phyloP scores from a whole-genome alignment of 2,888 invertebrate genomes.

The Sesamia inferens region DNA sequence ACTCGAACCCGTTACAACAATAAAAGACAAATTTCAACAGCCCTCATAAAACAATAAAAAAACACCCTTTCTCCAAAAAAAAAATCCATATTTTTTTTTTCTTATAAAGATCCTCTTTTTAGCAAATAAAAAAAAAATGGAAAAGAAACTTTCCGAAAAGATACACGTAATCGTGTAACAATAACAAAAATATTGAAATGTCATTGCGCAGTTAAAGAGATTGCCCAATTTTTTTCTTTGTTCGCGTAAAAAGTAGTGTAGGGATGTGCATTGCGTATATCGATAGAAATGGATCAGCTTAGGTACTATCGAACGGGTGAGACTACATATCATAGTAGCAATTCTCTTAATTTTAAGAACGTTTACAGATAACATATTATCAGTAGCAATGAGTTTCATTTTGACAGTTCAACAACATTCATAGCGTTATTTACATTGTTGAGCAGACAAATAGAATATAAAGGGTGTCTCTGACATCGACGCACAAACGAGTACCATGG shows the following conservation, averaged over 20 bases:
- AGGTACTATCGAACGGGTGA: too few species aligned
- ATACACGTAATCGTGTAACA: conserved; percentile 64
- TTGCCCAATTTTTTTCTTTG: conserved; percentile 81
- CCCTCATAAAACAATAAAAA: conserved; percentile 28
- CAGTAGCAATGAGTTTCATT: too few species aligned
- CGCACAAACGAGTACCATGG: too few species aligned
- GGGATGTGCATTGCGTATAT: conserved; percentile 62
- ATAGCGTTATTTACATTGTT: too few species aligned
- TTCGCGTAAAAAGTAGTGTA: conserved; percentile 69
- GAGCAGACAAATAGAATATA: too few species aligned
- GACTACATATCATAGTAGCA: too few species aligned
- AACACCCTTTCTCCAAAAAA: conserved; percentile 17
- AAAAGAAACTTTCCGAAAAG: conserved; percentile 57
- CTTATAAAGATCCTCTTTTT: background rate
- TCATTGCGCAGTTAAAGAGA: conserved; percentile 81
- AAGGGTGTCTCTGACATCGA: too few species aligned
- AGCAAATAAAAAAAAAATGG: conserved; percentile 19
- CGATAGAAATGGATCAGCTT: conserved; percentile 38
- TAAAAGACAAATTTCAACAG: background rate
- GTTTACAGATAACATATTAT: too few species aligned
- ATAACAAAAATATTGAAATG: conserved; percentile 80
- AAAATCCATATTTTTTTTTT: background rate
- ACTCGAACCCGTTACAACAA: conserved; percentile 5
- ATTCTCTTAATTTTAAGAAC: too few species aligned
- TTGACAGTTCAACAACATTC: too few species aligned